phyloP scores from a whole-genome alignment of 64 coral and sea anemone species.

The Porites lutea region DNA sequence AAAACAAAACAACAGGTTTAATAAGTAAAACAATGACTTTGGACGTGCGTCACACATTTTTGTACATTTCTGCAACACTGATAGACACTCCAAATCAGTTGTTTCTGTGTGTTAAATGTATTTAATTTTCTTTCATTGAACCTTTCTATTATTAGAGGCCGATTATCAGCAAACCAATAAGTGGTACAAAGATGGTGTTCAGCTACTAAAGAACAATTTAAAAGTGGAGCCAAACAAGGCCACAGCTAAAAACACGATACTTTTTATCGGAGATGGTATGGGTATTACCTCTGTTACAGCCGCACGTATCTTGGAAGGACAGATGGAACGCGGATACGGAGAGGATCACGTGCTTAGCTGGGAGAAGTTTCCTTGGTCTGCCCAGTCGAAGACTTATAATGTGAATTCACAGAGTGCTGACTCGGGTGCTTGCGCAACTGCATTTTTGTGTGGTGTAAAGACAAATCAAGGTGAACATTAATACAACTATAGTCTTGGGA shows the following conservation, averaged over 20 bases:
- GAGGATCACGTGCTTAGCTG: slow-evolving; percentile 56
- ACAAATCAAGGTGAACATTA: slow-evolving; percentile 67
- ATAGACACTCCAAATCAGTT: too few relatives aligned
- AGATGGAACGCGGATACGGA: slow-evolving; percentile 23
- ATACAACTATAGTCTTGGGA: too few relatives aligned
- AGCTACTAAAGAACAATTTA: slow-evolving; percentile 1
- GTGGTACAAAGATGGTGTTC: slow-evolving; percentile 57
- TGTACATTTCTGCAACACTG: too few relatives aligned
- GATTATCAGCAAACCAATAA: slow-evolving; percentile 39
- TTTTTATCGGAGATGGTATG: slow-evolving; percentile 62
- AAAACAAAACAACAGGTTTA: too few relatives aligned
- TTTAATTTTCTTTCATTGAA: background rate
- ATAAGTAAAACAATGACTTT: too few relatives aligned
- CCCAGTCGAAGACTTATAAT: slow-evolving; percentile 63
- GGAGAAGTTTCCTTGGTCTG: slow-evolving; percentile 54
- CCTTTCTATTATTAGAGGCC: background rate
- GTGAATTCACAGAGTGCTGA: slow-evolving; percentile 66
- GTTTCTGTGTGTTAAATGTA: background rate
- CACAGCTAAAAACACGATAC: slow-evolving; percentile 54
- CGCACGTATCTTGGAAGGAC: slow-evolving; percentile 50
- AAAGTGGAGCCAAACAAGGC: slow-evolving; percentile 2
- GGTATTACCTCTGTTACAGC: slow-evolving; percentile 51
- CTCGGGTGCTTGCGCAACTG: slow-evolving; percentile 88
- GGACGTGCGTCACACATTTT: too few relatives aligned
- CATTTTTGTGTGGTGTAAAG: slow-evolving; percentile 83